Percentiles rank a stretch among this genome's conserved stretches.
These are phyloP conservation scores for Neoitamus cyanurus DNA, from an alignment of 2,888 invertebrate genomes.

Conservation along the genomic window DNA sequence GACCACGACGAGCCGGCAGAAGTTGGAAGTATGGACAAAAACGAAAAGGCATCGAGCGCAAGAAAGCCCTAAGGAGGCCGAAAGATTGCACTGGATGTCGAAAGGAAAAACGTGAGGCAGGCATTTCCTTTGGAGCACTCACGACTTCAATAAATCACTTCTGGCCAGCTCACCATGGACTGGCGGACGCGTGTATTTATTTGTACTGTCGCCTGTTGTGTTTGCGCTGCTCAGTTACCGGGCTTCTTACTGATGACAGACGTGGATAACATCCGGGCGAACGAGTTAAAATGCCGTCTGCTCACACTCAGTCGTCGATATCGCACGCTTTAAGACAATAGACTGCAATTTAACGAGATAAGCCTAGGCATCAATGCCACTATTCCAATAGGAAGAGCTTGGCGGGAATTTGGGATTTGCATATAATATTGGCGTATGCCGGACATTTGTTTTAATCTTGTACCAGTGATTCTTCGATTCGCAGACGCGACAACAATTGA, in stretches of 20 bases:
- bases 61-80: constrained; percentile 23
- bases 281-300: constrained; percentile 6
- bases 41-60: background rate
- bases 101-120: constrained; percentile 51
- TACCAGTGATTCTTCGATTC: too few species aligned
- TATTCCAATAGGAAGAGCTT: too few species aligned
- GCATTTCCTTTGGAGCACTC: constrained; percentile 51
- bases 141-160: constrained; percentile 52
- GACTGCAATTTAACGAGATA: constrained; percentile 15
- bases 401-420: too few species aligned
- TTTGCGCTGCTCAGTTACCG: constrained; percentile 25
- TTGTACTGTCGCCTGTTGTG: constrained; percentile 35
- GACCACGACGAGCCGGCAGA: background rate
- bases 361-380: background rate
- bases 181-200: constrained; percentile 40
- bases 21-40: background rate
- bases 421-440: too few species aligned
- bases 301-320: background rate
- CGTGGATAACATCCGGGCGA: constrained; percentile 37
- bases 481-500: too few species aligned
- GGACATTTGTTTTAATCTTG: too few species aligned
- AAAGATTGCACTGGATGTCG: constrained; percentile 30
- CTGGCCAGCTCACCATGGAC: constrained; percentile 5
- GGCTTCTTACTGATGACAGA: constrained; percentile 40
- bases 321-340: background rate